Evolutionary conservation across 2,113 vertebrate genomes (phyloP), one percentile per base, ranked within the genome.

Genomic region (Tachysurus vachellii): DNA sequence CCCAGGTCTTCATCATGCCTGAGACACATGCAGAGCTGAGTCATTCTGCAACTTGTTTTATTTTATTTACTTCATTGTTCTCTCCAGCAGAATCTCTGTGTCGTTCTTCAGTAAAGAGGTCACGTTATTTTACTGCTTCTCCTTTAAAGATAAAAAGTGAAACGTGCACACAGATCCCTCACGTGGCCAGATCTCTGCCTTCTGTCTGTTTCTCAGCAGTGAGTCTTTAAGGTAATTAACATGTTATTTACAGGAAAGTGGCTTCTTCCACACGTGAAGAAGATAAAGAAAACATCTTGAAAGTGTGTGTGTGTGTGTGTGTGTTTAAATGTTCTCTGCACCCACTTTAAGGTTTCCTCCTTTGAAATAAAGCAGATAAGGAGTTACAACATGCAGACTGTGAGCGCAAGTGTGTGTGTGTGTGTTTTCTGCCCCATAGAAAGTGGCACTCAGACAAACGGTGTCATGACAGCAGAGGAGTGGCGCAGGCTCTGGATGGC

Each of bases 401-500:
- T 59, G 83, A 71, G 57, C 28, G 85, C 68, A 17, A 73, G 76
- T 75, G 44, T 68, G 71, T 81, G 47, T 54, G 86, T 42, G 50
- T 76, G 80, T 57, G 1, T 59, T 86, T 85, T 89, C 36, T 80
- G 0, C 14, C 7, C 36, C 57, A 68, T 64, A 80, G 54, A 16
- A 68, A 44, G 91, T 94, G 94, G 28, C 77, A 57, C 77, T 99
- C 97, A 99, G 97, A 99, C 98, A 28, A 99, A 99, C 0, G 98
- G 98, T 0, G 98, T 99, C 98, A 99, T 99, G 92, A 99, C 98
- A 11, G 98, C 96, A 0, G 97, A 99, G 87, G 98, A 97, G 92
- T 99, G 98, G 82, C 98, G 97, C 86, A 99, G 97, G 97, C 98
- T 97, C 91, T 99, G 98, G 92, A 99, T 98, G 89, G 98, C 97